Conservation (phyloP, 2,797 vertebrate genomes). For the Enteromius trimaculatus region DNA sequence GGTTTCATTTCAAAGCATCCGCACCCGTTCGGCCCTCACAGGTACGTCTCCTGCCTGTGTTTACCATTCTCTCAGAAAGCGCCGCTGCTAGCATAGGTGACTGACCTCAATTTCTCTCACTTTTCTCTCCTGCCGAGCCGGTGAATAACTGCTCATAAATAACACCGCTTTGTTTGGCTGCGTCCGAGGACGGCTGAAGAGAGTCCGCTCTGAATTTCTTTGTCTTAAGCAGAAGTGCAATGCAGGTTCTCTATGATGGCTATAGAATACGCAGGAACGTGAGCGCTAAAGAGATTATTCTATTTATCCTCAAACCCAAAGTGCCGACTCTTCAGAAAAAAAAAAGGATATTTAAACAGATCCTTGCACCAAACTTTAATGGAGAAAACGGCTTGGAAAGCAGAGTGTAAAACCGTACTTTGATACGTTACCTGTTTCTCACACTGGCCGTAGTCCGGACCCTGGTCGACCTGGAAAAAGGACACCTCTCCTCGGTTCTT, state of each 20-base stretch:
- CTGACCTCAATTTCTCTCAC: constrained; percentile 68
- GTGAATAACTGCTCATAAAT: constrained; percentile 67
- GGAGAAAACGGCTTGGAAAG: background rate
- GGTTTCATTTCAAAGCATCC: constrained; percentile 55
- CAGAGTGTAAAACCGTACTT: background rate
- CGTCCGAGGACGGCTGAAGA: background rate
- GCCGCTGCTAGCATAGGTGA: constrained; percentile 57
- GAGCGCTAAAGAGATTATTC: background rate
- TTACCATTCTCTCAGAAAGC: constrained; percentile 53
- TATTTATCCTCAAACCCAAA: background rate
- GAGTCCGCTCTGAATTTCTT: constrained; percentile 20
- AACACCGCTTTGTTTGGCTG: constrained; percentile 51
- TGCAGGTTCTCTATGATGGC: background rate
- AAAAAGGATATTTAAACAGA: constrained; percentile 35
- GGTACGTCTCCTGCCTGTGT: constrained; percentile 48
- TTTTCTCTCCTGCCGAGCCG: constrained; percentile 60
- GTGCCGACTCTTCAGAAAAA: background rate
- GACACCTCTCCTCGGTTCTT: constrained; percentile 90
- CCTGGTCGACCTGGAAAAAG: constrained; percentile 87
- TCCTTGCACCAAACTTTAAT: background rate
- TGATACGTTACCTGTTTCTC: constrained; percentile 88
- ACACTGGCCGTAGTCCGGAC: constrained; percentile 90
- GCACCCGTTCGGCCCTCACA: constrained; percentile 40
- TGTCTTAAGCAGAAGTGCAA: constrained; percentile 15
- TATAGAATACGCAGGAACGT: background rate